Percentiles rank a stretch among this genome's conserved stretches.
Conservation (phyloP, 2,888 invertebrate species). For the Apamea anceps region DNA sequence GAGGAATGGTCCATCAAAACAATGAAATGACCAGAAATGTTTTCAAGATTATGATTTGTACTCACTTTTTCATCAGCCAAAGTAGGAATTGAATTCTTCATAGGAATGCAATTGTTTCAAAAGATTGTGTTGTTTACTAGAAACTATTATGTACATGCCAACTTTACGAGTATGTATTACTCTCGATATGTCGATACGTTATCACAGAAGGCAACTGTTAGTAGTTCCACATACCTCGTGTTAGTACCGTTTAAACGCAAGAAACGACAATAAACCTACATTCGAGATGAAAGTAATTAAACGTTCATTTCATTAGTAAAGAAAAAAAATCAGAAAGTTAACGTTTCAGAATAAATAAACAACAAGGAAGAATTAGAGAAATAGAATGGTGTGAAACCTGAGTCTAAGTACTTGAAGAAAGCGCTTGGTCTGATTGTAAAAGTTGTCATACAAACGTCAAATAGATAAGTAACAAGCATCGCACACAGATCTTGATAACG, state of each 20-base stretch:
- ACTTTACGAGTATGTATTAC: slow-evolving; percentile 34
- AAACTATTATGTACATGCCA: slow-evolving; percentile 23
- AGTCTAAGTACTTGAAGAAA: neutral
- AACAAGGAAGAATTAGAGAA: neutral
- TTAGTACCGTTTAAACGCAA: slow-evolving; percentile 52
- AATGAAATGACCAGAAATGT: neutral
- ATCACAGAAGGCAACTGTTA: slow-evolving; percentile 49
- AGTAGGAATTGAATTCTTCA: neutral
- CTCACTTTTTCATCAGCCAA: neutral
- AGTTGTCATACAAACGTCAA: neutral
- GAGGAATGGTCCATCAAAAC: neutral
- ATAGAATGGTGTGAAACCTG: neutral
- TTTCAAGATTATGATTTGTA: slow-evolving; percentile 2
- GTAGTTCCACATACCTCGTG: slow-evolving; percentile 50
- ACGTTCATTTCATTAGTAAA: neutral
- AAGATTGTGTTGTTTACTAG: slow-evolving; percentile 19
- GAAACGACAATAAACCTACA: slow-evolving; percentile 29
- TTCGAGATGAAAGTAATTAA: slow-evolving; percentile 31
- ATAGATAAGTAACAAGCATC: neutral
- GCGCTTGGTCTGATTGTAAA: neutral
- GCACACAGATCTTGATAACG: neutral
- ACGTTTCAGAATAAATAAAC: neutral
- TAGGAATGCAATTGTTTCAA: slow-evolving; percentile 40
- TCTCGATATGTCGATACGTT: slow-evolving; percentile 47
- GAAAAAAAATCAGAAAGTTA: neutral